Conservation (phyloP, 2,888 invertebrate species). For the Amphipyra tragopoginis region DNA sequence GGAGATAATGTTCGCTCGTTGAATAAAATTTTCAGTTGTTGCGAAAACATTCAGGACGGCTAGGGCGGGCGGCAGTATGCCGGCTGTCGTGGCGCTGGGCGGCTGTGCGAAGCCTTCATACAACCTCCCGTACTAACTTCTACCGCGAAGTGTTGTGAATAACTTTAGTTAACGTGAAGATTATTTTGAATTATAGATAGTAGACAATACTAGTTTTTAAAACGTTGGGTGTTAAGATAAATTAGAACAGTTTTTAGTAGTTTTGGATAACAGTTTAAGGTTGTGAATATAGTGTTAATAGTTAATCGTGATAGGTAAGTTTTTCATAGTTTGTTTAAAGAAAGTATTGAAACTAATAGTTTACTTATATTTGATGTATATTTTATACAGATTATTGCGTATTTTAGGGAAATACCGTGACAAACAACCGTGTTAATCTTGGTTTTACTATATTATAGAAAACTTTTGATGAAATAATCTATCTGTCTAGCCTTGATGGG, state of each 20-base stretch:
- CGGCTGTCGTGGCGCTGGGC: conserved; percentile 70
- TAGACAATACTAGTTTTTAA: conserved; percentile 18
- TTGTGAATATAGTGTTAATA: conserved; percentile 41
- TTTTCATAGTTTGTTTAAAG: neutral
- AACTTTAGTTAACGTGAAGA: conserved; percentile 44
- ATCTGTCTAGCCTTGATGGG: too few species aligned
- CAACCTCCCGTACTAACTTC: conserved; percentile 45
- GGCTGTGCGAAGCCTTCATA: conserved; percentile 70
- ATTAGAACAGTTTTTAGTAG: conserved; percentile 25
- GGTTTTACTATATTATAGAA: too few species aligned
- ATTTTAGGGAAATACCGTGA: too few species aligned
- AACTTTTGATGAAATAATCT: too few species aligned
- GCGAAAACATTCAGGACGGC: conserved; percentile 63
- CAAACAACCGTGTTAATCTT: too few species aligned
- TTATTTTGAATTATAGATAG: conserved; percentile 19
- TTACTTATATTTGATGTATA: too few species aligned
- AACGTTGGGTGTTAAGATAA: conserved; percentile 22
- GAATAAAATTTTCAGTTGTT: conserved; percentile 77
- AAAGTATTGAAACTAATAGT: conserved; percentile 7
- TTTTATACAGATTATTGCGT: too few species aligned
- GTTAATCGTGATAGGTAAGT: conserved; percentile 47
- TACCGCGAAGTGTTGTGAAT: conserved; percentile 56
- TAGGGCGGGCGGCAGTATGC: conserved; percentile 81
- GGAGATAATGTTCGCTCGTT: conserved; percentile 64
- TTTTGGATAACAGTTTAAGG: conserved; percentile 33